Evolutionary conservation across 2,888 invertebrate species (phyloP).

Genomic region (Drosophila pseudotalamancana): DNA sequence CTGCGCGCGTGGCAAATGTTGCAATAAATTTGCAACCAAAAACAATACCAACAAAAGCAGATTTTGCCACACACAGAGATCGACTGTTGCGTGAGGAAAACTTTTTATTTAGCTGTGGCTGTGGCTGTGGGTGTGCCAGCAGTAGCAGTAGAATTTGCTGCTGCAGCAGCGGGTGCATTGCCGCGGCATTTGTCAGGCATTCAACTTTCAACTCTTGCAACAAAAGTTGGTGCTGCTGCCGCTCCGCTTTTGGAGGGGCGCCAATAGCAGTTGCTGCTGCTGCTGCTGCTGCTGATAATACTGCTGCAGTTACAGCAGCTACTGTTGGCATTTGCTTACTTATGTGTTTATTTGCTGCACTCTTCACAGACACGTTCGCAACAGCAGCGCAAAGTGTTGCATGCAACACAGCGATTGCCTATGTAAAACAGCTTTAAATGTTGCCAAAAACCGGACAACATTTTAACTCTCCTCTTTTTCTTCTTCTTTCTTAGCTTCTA

Average conservation of each 20-base stretch:
- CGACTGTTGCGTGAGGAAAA: slow-evolving; percentile 70
- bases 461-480: neutral
- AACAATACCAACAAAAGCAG: slow-evolving; percentile 61
- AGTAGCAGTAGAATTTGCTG: neutral
- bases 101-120: slow-evolving; percentile 32
- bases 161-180: slow-evolving; percentile 63
- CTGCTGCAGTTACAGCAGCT: slow-evolving; percentile 37
- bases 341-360: slow-evolving; percentile 23
- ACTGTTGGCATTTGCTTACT: slow-evolving; percentile 15
- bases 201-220: slow-evolving; percentile 82
- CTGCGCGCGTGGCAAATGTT: slow-evolving; percentile 64
- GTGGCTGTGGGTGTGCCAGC: neutral
- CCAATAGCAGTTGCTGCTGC: slow-evolving; percentile 55
- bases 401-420: slow-evolving; percentile 53
- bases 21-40: slow-evolving; percentile 77
- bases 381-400: slow-evolving; percentile 56
- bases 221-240: slow-evolving; percentile 22
- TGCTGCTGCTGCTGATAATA: slow-evolving; percentile 5
- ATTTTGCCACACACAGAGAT: slow-evolving; percentile 36
- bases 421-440: slow-evolving; percentile 33
- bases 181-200: slow-evolving; percentile 80
- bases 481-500: neutral
- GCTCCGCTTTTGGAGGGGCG: slow-evolving; percentile 6
- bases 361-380: slow-evolving; percentile 41
- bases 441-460: neutral